Percentiles rank a stretch among this genome's conserved stretches.
Conservation (phyloP, 2,888 invertebrate genomes). For the Eupithecia abbreviata region DNA sequence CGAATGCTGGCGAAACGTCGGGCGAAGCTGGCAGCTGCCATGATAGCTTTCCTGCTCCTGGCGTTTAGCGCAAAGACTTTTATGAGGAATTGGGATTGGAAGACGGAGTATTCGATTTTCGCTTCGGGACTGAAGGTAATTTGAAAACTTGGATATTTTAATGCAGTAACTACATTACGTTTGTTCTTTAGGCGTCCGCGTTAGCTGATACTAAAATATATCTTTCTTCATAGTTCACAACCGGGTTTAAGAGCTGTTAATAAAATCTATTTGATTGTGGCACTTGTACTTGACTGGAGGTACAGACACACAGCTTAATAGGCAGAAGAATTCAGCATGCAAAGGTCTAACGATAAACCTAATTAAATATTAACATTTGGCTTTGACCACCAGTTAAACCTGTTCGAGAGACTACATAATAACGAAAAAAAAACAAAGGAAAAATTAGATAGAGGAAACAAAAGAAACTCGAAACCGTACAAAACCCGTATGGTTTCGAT, state of each 20-base stretch:
- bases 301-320: no score
- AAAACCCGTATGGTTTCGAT: no score
- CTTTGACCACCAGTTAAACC: no score
- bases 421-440: no score
- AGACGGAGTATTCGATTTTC: slow-evolving; percentile 96
- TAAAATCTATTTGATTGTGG: not conserved
- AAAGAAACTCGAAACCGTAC: not conserved
- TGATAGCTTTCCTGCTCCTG: slow-evolving; percentile 87
- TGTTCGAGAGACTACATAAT: no score
- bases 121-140: slow-evolving; percentile 91
- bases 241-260: not conserved
- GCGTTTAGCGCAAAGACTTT: slow-evolving; percentile 94
- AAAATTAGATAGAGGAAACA: not conserved
- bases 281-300: no score
- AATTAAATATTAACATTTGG: no score
- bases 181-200: not conserved
- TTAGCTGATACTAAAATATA: not conserved
- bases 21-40: slow-evolving; percentile 86
- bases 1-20: slow-evolving; percentile 86
- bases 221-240: not conserved
- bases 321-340: no score
- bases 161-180: not conserved
- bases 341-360: no score
- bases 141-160: not conserved
- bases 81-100: slow-evolving; percentile 95